A percentile compares a stretch with the other conserved stretches of the same genome.
phyloP scores from a whole-genome alignment of 2,888 invertebrate species.

The Agrypnus murinus region DNA sequence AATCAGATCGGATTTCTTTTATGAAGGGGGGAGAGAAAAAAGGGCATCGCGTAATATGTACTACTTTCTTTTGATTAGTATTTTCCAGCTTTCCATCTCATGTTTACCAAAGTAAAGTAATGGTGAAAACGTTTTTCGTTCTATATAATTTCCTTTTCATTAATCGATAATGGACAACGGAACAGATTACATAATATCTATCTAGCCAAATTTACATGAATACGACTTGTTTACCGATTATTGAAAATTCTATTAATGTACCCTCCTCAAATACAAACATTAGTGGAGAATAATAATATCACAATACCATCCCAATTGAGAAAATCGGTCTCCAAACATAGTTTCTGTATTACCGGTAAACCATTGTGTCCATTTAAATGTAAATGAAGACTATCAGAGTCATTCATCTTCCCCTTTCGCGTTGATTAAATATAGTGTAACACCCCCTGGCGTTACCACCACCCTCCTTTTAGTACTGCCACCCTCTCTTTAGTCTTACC shows the following conservation, averaged over 20 bases:
- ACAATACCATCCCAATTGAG: slow-evolving; percentile 58
- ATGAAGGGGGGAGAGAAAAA: too few relatives aligned
- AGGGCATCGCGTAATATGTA: too few relatives aligned
- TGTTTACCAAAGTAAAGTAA: neutral
- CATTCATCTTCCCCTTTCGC: slow-evolving; percentile 59
- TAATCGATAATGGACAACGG: too few relatives aligned
- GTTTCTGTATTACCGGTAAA: slow-evolving; percentile 64
- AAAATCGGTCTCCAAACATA: slow-evolving; percentile 63
- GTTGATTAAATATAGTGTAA: slow-evolving; percentile 64
- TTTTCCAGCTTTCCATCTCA: neutral
- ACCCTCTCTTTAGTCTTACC: slow-evolving; percentile 60
- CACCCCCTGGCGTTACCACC: slow-evolving; percentile 60
- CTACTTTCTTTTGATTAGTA: neutral
- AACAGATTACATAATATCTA: too few relatives aligned
- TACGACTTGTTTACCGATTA: slow-evolving; percentile 23
- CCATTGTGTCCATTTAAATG: slow-evolving; percentile 69
- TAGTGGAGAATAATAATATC: slow-evolving; percentile 19
- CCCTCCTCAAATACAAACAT: slow-evolving; percentile 18
- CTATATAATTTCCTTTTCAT: neutral
- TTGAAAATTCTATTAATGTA: slow-evolving; percentile 22
- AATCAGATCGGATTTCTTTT: too few relatives aligned
- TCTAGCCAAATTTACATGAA: neutral
- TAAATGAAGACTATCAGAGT: slow-evolving; percentile 64
- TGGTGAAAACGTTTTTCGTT: neutral
- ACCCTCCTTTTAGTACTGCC: slow-evolving; percentile 50